Evolutionary conservation across 2,113 vertebrate genomes (phyloP).

Genomic region (Paedocypris sp.): DNA sequence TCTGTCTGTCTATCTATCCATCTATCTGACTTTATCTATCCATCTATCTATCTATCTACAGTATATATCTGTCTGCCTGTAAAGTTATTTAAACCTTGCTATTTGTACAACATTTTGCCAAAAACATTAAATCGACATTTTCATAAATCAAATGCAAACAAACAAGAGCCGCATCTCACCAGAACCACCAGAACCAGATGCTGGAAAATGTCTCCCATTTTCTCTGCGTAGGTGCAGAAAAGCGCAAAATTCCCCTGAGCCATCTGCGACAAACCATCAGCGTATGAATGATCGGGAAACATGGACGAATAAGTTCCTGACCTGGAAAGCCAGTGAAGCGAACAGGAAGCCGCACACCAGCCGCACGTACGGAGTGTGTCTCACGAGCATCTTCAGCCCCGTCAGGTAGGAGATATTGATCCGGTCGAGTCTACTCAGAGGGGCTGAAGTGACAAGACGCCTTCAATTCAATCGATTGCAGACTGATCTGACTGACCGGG

Average conservation of each 20-base stretch:
- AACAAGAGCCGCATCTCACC: conserved; percentile 31
- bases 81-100: no score
- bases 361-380: conserved; percentile 43
- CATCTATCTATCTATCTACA: no score
- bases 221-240: conserved; percentile 46
- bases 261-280: conserved; percentile 42
- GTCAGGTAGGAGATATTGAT: conserved; percentile 35
- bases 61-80: no score
- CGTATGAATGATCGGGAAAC: no score
- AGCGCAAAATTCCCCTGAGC: conserved; percentile 52
- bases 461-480: not conserved
- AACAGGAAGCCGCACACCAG: conserved; percentile 50
- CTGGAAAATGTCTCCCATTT: conserved; percentile 45
- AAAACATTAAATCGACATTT: no score
- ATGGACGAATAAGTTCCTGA: not conserved
- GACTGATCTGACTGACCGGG: no score
- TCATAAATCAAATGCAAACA: not conserved
- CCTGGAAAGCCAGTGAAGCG: conserved; percentile 54
- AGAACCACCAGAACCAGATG: conserved; percentile 51
- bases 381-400: conserved; percentile 37
- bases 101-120: no score
- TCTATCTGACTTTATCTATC: no score
- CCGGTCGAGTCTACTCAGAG: conserved; percentile 35
- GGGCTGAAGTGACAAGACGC: not conserved
- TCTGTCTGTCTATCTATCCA: no score